Evolutionary conservation across 1,140 invertebrate genomes (phyloP), one percentile per base, ranked within the genome.

Genomic region (Steinernema feltiae): DNA sequence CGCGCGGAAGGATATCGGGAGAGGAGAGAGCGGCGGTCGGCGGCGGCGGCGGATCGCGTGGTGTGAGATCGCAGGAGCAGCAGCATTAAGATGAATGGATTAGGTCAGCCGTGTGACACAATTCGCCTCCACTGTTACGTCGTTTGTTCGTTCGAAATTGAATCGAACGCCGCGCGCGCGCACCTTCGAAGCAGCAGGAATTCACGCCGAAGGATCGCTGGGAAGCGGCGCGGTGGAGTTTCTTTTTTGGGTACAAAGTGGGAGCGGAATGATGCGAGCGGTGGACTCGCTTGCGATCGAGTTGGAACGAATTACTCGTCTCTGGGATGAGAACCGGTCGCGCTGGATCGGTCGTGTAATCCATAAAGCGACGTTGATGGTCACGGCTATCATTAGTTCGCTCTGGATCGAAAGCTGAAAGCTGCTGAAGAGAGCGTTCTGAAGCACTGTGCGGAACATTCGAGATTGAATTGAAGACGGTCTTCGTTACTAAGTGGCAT

Each of bases 81-180:
- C 35, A 18, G 7, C 35, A 63, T 15, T 63, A 63, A 63, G 53
- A 63, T 63, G 53, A 63, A 63, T 63, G 53, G 53, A 63, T 63
- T 21, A 63, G 53, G 53, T 63, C 53, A 63, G 53, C 53, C 53
- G 53, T 63, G 53, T 63, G 53, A 63, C 53, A 63, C 53, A 63
- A 27, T 63, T 63, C 53, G 24, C 53, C 35, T 7, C 7, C 35
- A 18, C 18, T 41, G 35, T 41, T 41, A 41, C 35, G 35, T 41
- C 18, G 35, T 18, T 18, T 7, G 35, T 18, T 7, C 35, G 35
- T 7, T 41, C 35, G 35, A 7, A 7, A 41, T 7, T 7, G 35
- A 7, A 18, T 41, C 35, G 35, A n/a, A n/a, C n/a, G n/a, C n/a
- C n/a, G n/a, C n/a, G n/a, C n/a, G n/a, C n/a, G n/a, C n/a, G n/a